phyloP scores from a whole-genome alignment of 2,113 vertebrate genomes.

The Albula glossodonta region DNA sequence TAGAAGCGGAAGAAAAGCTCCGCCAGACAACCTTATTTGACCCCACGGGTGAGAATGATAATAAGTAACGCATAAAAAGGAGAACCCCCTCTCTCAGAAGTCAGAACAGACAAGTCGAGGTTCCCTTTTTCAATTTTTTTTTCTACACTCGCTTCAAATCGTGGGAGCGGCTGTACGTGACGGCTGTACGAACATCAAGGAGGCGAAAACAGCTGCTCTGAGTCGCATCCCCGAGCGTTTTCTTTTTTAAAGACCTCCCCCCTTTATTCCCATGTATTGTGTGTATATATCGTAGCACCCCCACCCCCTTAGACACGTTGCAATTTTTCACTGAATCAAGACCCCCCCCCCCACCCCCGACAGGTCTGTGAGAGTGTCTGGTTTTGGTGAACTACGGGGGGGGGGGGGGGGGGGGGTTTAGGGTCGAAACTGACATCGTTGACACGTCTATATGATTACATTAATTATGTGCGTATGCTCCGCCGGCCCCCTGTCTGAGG shows the following conservation, averaged over 20 bases:
- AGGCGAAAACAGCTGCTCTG: conserved; percentile 11
- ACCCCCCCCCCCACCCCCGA: conserved; percentile 53
- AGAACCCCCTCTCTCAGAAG: background rate
- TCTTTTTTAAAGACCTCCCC: background rate
- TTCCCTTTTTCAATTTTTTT: conserved; percentile 6
- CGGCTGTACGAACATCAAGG: background rate
- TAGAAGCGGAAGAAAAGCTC: background rate
- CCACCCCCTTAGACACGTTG: conserved; percentile 39
- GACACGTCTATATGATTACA: conserved; percentile 63
- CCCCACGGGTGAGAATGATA: background rate
- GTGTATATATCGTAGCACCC: background rate
- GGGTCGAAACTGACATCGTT: conserved; percentile 50
- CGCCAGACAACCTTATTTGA: background rate
- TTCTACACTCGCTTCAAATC: background rate
- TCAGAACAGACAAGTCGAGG: background rate
- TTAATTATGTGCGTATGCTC: conserved; percentile 75
- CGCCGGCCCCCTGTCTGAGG: conserved; percentile 62
- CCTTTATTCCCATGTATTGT: background rate
- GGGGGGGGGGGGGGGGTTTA: too few relatives aligned
- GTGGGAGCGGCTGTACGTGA: conserved; percentile 22
- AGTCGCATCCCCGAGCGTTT: background rate
- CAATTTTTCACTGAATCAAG: conserved; percentile 62
- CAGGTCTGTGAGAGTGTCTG: conserved; percentile 63
- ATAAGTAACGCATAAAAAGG: background rate
- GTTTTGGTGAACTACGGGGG: conserved; percentile 36